Conservation (phyloP, 2,888 invertebrate species). For the Helicoverpa assulta region DNA sequence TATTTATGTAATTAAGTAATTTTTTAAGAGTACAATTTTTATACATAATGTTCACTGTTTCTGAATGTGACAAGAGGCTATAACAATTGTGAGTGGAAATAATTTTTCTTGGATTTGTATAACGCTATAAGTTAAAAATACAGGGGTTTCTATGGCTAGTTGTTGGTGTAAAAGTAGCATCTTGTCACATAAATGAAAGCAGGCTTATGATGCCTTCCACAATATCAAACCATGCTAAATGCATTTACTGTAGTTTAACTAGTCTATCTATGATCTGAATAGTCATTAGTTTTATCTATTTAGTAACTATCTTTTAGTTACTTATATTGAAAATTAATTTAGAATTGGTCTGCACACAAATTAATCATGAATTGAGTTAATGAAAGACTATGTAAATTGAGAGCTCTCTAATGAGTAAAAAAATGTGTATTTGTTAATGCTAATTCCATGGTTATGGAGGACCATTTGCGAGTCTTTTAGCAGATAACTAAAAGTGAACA, state of each 20-base stretch:
- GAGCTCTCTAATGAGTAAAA: background rate
- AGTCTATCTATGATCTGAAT: constrained; percentile 64
- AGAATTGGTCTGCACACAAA: background rate
- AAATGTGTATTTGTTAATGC: background rate
- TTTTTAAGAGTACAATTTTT: constrained; percentile 78
- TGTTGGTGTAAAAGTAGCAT: constrained; percentile 8
- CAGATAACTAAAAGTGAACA: background rate
- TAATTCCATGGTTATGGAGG: background rate
- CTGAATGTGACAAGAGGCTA: constrained; percentile 50
- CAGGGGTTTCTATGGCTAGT: background rate
- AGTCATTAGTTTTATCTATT: constrained; percentile 43
- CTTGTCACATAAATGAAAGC: constrained; percentile 51
- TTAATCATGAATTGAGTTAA: background rate
- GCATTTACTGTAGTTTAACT: constrained; percentile 67
- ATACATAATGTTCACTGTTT: constrained; percentile 73
- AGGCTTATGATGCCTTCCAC: constrained; percentile 74
- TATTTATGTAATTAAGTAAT: constrained; percentile 92
- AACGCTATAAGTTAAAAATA: background rate
- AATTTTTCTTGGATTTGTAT: background rate
- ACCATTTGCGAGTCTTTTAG: background rate
- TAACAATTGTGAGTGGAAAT: background rate
- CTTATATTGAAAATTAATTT: constrained; percentile 14
- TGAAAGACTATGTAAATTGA: background rate
- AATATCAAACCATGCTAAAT: constrained; percentile 65
- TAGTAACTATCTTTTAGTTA: constrained; percentile 32